phyloP scores from a whole-genome alignment of 2,113 vertebrate genomes.

The Athene cunicularia region DNA sequence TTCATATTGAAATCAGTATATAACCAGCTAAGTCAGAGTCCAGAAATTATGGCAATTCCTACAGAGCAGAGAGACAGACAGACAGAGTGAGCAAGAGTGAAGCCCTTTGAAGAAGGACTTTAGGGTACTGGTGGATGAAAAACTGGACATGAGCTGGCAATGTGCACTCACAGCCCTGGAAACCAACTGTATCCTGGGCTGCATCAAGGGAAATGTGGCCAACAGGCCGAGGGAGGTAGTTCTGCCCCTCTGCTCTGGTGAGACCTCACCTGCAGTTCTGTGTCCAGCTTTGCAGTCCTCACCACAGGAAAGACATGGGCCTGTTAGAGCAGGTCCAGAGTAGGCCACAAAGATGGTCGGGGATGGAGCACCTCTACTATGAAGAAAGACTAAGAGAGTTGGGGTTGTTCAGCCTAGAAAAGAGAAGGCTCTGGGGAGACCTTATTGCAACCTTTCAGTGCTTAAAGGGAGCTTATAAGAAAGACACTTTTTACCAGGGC shows the following conservation, averaged over 20 bases:
- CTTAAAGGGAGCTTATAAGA: not conserved
- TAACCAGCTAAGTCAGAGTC: not conserved
- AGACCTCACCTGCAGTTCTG: not conserved
- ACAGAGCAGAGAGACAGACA: no score
- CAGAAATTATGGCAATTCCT: not conserved
- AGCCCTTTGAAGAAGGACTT: not conserved
- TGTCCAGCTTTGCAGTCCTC: accelerated
- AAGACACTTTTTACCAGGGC: not conserved
- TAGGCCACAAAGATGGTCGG: no score
- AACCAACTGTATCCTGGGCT: not conserved
- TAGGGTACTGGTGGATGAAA: no score
- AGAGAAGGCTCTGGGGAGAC: not conserved
- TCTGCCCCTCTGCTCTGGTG: not conserved
- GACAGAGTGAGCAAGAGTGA: not conserved
- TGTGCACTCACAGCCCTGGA: accelerated
- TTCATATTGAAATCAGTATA: not conserved
- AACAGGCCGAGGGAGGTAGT: not conserved
- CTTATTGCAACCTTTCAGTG: accelerated
- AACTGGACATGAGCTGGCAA: not conserved
- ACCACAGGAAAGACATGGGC: not conserved
- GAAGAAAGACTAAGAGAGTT: not conserved
- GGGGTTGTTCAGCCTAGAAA: not conserved
- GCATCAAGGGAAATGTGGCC: not conserved
- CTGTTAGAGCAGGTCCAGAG: not conserved
- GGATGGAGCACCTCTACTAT: not conserved